phyloP scores from a whole-genome alignment of 1,140 invertebrate species.

The Drosophila quadrilineata region DNA sequence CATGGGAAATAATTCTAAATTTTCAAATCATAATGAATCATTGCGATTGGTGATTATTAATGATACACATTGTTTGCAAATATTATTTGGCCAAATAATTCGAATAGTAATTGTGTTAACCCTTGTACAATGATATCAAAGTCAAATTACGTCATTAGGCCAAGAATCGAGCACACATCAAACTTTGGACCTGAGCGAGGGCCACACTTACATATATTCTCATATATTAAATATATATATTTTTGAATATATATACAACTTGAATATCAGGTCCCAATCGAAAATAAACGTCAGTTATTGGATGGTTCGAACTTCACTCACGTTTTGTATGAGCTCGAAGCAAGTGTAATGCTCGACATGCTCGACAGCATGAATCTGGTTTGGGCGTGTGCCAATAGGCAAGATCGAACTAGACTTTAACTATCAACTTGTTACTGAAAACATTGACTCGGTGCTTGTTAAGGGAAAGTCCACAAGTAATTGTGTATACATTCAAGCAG shows the following conservation, averaged over 20 bases:
- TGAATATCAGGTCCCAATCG: not conserved
- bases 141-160: too few relatives aligned
- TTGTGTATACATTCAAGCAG: not conserved
- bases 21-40: too few relatives aligned
- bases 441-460: too few relatives aligned
- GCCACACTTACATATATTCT: not conserved
- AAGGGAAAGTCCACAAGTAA: slow-evolving; percentile 1
- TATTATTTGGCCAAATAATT: too few relatives aligned
- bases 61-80: too few relatives aligned
- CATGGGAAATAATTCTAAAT: too few relatives aligned
- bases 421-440: slow-evolving; percentile 5
- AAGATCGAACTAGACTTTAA: slow-evolving; percentile 37
- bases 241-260: too few relatives aligned
- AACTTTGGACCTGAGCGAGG: slow-evolving; percentile 36
- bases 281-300: slow-evolving; percentile 19
- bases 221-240: too few relatives aligned
- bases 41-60: too few relatives aligned
- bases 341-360: slow-evolving; percentile 24
- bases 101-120: too few relatives aligned
- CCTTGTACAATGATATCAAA: too few relatives aligned
- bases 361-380: not conserved
- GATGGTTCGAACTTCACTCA: slow-evolving; percentile 18
- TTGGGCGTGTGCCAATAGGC: slow-evolving; percentile 32
- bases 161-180: slow-evolving; percentile 12
- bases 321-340: slow-evolving; percentile 44